Conservation (phyloP, 2,888 invertebrate species). For the Neoascia interrupta region DNA sequence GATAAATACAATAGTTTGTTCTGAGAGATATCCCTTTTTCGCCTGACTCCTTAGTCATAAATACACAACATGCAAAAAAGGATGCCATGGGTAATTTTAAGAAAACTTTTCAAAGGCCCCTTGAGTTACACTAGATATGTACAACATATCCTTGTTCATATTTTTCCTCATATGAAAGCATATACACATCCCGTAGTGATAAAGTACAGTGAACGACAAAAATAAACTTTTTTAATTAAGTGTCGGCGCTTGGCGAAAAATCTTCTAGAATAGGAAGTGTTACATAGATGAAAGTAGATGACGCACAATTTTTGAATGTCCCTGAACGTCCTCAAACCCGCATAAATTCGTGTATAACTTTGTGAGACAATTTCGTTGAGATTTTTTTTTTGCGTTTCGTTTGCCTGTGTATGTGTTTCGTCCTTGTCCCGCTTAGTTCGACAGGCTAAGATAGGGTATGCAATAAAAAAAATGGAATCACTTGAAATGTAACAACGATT, state of each 20-base stretch:
- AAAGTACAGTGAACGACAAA: conserved; percentile 16
- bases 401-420: not conserved
- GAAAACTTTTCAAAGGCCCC: conserved; percentile 37
- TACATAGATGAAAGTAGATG: conserved; percentile 19
- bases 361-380: conserved; percentile 32
- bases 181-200: no score
- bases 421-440: not conserved
- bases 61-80: conserved; percentile 17
- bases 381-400: conserved; percentile 1
- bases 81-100: conserved; percentile 48
- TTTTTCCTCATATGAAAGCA: conserved; percentile 18
- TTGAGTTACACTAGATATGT: conserved; percentile 32
- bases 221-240: conserved; percentile 53
- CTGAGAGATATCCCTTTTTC: conserved; percentile 45
- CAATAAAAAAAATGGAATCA: conserved; percentile 13
- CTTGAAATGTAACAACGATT: conserved; percentile 62
- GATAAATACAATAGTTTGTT: conserved; percentile 56
- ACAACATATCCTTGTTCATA: conserved; percentile 48
- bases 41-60: conserved; percentile 34
- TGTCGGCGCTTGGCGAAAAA: conserved; percentile 17
- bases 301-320: conserved; percentile 27
- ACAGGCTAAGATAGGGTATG: conserved; percentile 10
- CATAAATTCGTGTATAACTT: conserved; percentile 1
- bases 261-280: conserved; percentile 21
- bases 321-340: conserved; percentile 7